Evolutionary conservation across 2,113 vertebrate genomes (phyloP).

Genomic region (Halichoerus grypus): DNA sequence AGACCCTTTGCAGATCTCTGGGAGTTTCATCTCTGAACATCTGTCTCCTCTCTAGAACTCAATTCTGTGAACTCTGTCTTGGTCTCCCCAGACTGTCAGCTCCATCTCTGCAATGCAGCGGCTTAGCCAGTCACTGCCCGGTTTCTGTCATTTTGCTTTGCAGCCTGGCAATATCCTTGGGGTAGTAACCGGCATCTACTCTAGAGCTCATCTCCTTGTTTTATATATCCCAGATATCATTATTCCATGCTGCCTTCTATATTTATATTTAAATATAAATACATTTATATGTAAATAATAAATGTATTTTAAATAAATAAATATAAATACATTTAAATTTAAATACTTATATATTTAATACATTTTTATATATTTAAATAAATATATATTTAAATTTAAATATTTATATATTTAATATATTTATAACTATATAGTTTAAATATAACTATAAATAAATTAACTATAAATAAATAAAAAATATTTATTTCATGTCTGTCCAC

Average conservation of each 20-base stretch:
- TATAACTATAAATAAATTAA: no score
- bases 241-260: neutral
- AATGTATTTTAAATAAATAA: no score
- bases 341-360: no score
- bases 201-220: neutral
- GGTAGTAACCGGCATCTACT: no score
- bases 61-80: neutral
- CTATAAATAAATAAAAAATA: neutral
- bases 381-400: no score
- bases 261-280: no score
- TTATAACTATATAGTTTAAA: no score
- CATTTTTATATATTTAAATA: no score
- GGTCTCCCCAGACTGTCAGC: neutral
- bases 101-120: neutral
- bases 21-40: neutral
- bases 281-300: no score
- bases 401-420: no score
- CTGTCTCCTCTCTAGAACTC: neutral
- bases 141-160: neutral
- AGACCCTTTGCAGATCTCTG: neutral
- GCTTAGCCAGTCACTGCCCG: no score
- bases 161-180: neutral
- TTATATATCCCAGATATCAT: neutral
- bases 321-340: no score
- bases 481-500: neutral